A percentile compares a stretch with the other conserved stretches of the same genome.
phyloP scores from a whole-genome alignment of 2,888 invertebrate genomes.

The Phengaris alcon region DNA sequence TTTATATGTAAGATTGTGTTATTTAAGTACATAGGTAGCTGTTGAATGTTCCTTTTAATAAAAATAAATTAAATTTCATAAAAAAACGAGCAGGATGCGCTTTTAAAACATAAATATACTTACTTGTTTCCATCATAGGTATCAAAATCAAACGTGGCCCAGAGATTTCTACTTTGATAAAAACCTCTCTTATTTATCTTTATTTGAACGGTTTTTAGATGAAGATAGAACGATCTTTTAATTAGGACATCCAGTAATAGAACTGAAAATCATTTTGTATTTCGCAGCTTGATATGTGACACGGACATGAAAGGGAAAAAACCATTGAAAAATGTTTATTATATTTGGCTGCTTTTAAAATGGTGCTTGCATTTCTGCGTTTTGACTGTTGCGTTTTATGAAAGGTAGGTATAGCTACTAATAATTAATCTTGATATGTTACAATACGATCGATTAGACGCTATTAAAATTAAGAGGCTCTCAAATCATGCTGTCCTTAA shows the following conservation, averaged over 20 bases:
- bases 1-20: too few species aligned
- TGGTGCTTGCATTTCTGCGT: neutral
- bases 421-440: too few species aligned
- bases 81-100: too few species aligned
- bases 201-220: neutral
- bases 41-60: too few species aligned
- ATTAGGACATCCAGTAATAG: neutral
- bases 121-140: too few species aligned
- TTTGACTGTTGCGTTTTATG: neutral
- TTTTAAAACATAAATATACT: too few species aligned
- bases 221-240: neutral
- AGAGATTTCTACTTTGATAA: neutral
- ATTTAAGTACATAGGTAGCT: too few species aligned
- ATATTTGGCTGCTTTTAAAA: conserved; percentile 4
- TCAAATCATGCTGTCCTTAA: too few species aligned
- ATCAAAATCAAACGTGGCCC: too few species aligned
- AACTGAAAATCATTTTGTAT: conserved; percentile 7
- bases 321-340: conserved; percentile 6
- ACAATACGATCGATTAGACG: too few species aligned
- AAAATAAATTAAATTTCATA: too few species aligned
- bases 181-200: neutral
- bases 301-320: conserved; percentile 1
- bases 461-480: too few species aligned
- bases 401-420: neutral
- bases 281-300: neutral